phyloP scores from a whole-genome alignment of 2,888 invertebrate species.

The Drosophila histrio region DNA sequence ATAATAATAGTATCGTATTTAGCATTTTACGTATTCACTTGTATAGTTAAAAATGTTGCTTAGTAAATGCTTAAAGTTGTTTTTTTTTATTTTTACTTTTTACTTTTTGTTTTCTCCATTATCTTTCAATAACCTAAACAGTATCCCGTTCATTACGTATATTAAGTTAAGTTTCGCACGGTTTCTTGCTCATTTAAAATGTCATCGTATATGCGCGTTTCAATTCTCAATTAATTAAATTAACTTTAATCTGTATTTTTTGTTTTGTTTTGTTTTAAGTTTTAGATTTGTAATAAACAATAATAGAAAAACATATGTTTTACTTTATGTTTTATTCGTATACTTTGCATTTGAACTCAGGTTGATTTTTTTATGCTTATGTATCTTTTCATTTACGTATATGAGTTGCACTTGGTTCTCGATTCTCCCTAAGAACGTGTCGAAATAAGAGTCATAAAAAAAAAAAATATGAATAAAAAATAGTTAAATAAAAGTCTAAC shows the following conservation, averaged over 20 bases:
- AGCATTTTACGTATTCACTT: constrained; percentile 55
- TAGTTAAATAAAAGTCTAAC: constrained; percentile 44
- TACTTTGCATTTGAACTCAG: constrained; percentile 85
- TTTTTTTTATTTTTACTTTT: constrained; percentile 41
- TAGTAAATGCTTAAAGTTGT: constrained; percentile 73
- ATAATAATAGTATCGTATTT: constrained; percentile 60
- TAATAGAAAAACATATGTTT: constrained; percentile 67
- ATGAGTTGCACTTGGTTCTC: constrained; percentile 69
- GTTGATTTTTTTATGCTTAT: constrained; percentile 74
- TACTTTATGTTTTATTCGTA: constrained; percentile 81
- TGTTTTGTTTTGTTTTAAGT: constrained; percentile 41
- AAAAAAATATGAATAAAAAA: constrained; percentile 30
- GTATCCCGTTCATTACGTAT: constrained; percentile 67
- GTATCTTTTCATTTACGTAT: constrained; percentile 72
- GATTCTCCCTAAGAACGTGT: constrained; percentile 40
- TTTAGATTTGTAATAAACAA: constrained; percentile 64
- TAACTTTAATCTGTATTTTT: constrained; percentile 63
- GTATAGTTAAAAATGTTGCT: constrained; percentile 58
- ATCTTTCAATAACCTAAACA: constrained; percentile 45
- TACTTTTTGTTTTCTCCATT: constrained; percentile 27
- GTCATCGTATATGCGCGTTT: constrained; percentile 82
- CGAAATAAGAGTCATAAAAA: constrained; percentile 38
- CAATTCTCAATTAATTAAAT: constrained; percentile 72
- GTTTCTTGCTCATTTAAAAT: constrained; percentile 76
- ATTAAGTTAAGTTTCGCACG: constrained; percentile 57